Evolutionary conservation across 2,113 vertebrate species (phyloP).

Genomic region (Trichomycterus rosablanca): DNA sequence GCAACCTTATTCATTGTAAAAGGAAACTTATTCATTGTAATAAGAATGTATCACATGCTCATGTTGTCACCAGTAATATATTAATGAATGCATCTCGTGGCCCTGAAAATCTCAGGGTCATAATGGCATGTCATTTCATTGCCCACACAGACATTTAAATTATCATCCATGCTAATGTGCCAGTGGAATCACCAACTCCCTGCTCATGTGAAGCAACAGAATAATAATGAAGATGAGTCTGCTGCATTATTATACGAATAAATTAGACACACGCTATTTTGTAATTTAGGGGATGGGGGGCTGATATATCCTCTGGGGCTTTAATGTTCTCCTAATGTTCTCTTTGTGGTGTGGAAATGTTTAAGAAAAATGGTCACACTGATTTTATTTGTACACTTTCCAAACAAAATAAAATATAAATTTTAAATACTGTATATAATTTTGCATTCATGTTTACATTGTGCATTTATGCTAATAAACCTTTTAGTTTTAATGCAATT

Average conservation of each 20-base stretch:
- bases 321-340: too few species aligned
- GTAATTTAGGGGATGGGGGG: background rate
- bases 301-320: slow-evolving; percentile 23
- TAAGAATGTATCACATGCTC: background rate
- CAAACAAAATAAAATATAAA: too few species aligned
- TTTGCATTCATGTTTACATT: too few species aligned
- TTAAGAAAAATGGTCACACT: too few species aligned
- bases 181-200: slow-evolving; percentile 7
- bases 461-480: too few species aligned
- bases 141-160: slow-evolving; percentile 30
- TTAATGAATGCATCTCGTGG: slow-evolving; percentile 32
- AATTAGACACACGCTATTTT: slow-evolving; percentile 30
- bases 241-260: slow-evolving; percentile 24
- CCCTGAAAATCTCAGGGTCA: slow-evolving; percentile 6
- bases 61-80: slow-evolving; percentile 2
- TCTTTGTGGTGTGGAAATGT: background rate
- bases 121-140: slow-evolving; percentile 16
- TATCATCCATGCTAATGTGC: slow-evolving; percentile 33
- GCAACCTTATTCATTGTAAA: too few species aligned
- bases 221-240: slow-evolving; percentile 50
- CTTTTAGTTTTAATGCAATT: too few species aligned
- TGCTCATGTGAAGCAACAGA: background rate
- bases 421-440: too few species aligned
- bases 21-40: slow-evolving; percentile 8
- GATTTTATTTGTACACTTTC: too few species aligned